Base-by-base conservation (phyloP, 2,888 invertebrate species). In the Dolichopus griseipennis region DNA sequence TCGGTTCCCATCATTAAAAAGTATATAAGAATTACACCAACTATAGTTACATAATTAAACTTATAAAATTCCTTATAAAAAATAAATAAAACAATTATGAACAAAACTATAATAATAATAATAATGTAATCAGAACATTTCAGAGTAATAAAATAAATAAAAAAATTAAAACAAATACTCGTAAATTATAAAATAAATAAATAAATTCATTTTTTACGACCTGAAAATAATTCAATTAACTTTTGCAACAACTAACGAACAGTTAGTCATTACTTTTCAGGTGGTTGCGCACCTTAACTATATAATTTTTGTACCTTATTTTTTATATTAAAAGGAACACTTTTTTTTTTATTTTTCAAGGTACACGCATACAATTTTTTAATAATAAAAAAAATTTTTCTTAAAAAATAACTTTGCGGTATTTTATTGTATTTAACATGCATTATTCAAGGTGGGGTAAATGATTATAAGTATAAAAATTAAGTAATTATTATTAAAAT, bases 261-360 rank as follows among this genome's bases (percentile, higher is more conserved):
- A 52, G 52, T 52, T 52, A 52, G 52, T 52, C n/a, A 52, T 52
- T 52, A 52, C 18, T 52, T 52, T n/a, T 52, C 52, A 52, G 52
- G 52, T 52, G 52, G 52, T 52, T 52, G 52, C 52, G n/a, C 52
- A 52, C 52, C 52, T 52, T 52, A 12, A 52, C n/a, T 18, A 18
- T 52, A 52, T 52, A 18, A 12, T 52, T 18, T 12, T 52, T 52
- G 9, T 52, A 52, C n/a, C 12, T 37, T 10, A 37, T 52, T 52
- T 52, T 52, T 18, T 52, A 15, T 27, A 27, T 27, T 27, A 27
- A n/a, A n/a, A 27, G 3, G 27, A 4, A 27, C 52, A 27, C 52
- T 18, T 12, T 52, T 34, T 34, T 34, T 43, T 43, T 43, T 43
- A 2, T 52, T 52, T 18, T 52, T 52, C 15, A 18, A 18, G 52